Percentiles rank a stretch among this genome's conserved stretches.
These are phyloP conservation scores for Zaprionus lachaisei DNA, from an alignment of 1,140 invertebrate genomes.

Conservation along the genomic window DNA sequence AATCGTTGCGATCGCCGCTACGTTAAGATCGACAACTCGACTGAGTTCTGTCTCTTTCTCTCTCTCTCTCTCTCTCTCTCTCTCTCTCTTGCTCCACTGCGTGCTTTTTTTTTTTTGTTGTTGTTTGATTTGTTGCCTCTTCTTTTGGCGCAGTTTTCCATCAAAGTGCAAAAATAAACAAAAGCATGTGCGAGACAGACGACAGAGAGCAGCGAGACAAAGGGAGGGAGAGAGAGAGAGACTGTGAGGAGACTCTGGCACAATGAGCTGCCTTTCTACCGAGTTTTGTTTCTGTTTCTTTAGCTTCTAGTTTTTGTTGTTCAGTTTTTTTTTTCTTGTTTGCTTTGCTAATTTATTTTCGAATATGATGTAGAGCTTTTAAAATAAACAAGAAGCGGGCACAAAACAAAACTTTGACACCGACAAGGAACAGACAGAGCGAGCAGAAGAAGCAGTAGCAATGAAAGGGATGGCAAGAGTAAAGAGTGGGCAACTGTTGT, in stretches of 20 bases:
- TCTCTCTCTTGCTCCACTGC: neutral
- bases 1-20: conserved; percentile 26
- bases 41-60: conserved; percentile 11
- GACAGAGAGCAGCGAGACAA: neutral
- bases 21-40: conserved; percentile 28
- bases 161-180: conserved; percentile 80
- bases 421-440: conserved; percentile 38
- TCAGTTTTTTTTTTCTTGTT: conserved; percentile 56
- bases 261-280: conserved; percentile 63
- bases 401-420: conserved; percentile 42
- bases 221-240: neutral
- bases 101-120: neutral
- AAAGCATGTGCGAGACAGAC: conserved; percentile 37
- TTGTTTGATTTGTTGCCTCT: conserved; percentile 46
- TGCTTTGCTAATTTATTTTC: conserved; percentile 81
- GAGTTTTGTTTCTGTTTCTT: conserved; percentile 21
- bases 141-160: conserved; percentile 53
- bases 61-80: neutral
- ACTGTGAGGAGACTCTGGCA: conserved; percentile 7
- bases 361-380: conserved; percentile 82
- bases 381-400: conserved; percentile 67
- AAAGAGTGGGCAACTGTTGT: neutral
- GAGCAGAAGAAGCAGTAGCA: neutral
- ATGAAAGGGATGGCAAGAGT: conserved; percentile 10
- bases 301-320: neutral